A percentile compares a stretch with the other conserved stretches of the same genome.
Conservation (phyloP, 2,113 vertebrate genomes). For the Caranx ignobilis region DNA sequence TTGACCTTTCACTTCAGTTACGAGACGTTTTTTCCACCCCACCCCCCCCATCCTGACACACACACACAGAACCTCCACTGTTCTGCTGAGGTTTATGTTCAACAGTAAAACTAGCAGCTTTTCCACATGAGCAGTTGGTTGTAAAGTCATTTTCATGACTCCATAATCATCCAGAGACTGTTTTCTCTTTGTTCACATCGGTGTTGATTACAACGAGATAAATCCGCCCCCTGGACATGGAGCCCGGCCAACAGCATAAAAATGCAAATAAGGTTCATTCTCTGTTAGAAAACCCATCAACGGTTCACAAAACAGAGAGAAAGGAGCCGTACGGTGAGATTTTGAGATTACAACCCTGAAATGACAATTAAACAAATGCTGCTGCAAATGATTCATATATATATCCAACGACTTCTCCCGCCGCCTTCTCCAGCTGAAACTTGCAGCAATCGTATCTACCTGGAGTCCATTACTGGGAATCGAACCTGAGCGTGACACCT, state of each 20-base stretch:
- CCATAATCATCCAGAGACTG: slow-evolving; percentile 32
- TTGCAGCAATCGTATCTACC: too few species aligned
- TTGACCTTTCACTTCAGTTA: background rate
- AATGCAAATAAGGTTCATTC: slow-evolving; percentile 54
- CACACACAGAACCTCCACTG: background rate
- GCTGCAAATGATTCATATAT: background rate
- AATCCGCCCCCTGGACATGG: slow-evolving; percentile 9
- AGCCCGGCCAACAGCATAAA: slow-evolving; percentile 40
- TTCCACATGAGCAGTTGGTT: slow-evolving; percentile 25
- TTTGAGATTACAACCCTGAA: slow-evolving; percentile 20
- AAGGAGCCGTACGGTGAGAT: background rate
- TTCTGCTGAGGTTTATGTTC: background rate
- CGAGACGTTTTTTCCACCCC: background rate
- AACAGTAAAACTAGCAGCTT: slow-evolving; percentile 22
- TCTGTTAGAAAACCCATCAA: slow-evolving; percentile 2
- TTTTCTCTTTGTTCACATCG: slow-evolving; percentile 22
- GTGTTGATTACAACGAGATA: slow-evolving; percentile 47
- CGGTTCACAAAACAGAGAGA: background rate
- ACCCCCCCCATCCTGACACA: background rate
- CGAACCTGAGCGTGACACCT: too few species aligned
- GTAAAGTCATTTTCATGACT: slow-evolving; percentile 50
- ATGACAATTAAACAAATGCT: background rate
- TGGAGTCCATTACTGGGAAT: too few species aligned
- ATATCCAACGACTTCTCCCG: background rate
- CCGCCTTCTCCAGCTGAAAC: too few species aligned